These are phyloP conservation scores for Cercopithecus mitis DNA, from an alignment of 2,797 vertebrate species.

Conservation along the genomic window DNA sequence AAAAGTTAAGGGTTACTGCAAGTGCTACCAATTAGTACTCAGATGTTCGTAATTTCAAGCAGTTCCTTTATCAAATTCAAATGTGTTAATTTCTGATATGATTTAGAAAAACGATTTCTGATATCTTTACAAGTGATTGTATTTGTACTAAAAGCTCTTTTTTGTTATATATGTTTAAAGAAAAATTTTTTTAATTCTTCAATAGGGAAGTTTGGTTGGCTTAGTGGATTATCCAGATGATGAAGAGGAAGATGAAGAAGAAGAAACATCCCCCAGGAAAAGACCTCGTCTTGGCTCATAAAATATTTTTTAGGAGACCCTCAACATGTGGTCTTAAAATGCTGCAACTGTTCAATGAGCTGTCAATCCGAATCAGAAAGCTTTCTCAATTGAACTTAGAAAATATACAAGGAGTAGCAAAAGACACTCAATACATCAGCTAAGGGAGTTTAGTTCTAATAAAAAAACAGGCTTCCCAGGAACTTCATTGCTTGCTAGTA, in stretches of 20 bases:
- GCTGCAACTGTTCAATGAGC: constrained; percentile 87
- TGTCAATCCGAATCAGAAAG: constrained; percentile 86
- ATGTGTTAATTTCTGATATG: background rate
- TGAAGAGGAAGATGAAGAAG: constrained; percentile 97
- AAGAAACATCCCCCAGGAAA: constrained; percentile 94
- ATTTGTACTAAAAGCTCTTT: background rate
- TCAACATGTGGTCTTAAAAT: constrained; percentile 84
- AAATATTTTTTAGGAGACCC: constrained; percentile 80
- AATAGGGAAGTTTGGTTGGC: constrained; percentile 94
- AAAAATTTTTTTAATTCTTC: background rate
- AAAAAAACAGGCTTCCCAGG: constrained; percentile 84
- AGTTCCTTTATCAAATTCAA: constrained; percentile 10
- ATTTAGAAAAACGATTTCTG: constrained; percentile 26
- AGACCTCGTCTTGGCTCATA: constrained; percentile 97
- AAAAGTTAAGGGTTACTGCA: background rate
- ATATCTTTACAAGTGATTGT: background rate
- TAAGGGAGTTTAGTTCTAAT: constrained; percentile 87
- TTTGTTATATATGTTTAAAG: background rate
- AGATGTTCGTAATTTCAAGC: background rate
- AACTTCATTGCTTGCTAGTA: constrained; percentile 86
- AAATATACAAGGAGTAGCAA: constrained; percentile 87
- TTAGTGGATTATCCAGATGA: constrained; percentile 99
- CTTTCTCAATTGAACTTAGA: constrained; percentile 86
- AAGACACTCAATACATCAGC: constrained; percentile 84
- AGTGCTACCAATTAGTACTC: background rate